A percentile compares a stretch with the other conserved stretches of the same genome.
These are phyloP conservation scores for Reticulitermes lucifugus DNA, from an alignment of 2,888 invertebrate genomes.

Conservation along the genomic window DNA sequence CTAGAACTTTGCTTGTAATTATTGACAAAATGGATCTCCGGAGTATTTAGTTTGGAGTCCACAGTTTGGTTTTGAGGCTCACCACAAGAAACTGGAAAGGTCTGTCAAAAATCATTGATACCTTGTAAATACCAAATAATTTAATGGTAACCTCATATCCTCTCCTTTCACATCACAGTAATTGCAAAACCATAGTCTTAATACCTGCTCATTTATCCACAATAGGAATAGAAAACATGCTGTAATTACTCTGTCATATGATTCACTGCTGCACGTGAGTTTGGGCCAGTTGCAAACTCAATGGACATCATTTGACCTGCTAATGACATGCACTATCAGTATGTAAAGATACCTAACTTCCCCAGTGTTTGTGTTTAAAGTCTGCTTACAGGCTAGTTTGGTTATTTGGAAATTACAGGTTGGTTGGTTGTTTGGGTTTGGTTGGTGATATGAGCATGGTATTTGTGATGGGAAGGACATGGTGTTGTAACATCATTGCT, in stretches of 20 bases:
- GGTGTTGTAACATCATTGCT: slow-evolving; percentile 34
- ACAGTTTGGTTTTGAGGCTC: slow-evolving; percentile 36
- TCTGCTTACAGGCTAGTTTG: slow-evolving; percentile 39
- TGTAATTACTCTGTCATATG: slow-evolving; percentile 14
- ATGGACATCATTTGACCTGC: slow-evolving; percentile 17
- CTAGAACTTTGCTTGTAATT: slow-evolving; percentile 39
- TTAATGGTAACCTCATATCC: slow-evolving; percentile 10
- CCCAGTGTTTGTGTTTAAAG: slow-evolving; percentile 32
- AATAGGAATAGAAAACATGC: slow-evolving; percentile 22
- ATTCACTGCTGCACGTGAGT: slow-evolving; percentile 38
- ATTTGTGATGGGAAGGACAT: slow-evolving; percentile 38
- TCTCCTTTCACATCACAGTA: slow-evolving; percentile 35
- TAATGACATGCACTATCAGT: slow-evolving; percentile 24
- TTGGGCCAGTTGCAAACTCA: slow-evolving; percentile 17
- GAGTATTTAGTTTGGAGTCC: slow-evolving; percentile 40
- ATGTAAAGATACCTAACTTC: slow-evolving; percentile 19
- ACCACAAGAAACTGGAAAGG: slow-evolving; percentile 35
- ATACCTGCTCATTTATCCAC: slow-evolving; percentile 29
- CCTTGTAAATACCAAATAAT: slow-evolving; percentile 19
- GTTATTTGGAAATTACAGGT: slow-evolving; percentile 29
- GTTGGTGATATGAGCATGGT: slow-evolving; percentile 42
- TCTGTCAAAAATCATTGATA: slow-evolving; percentile 8
- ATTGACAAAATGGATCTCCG: slow-evolving; percentile 33
- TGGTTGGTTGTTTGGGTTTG: slow-evolving; percentile 36
- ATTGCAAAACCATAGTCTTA: slow-evolving; percentile 24